phyloP scores from a whole-genome alignment of 2,797 vertebrate genomes.

The Semaprochilodus insignis region DNA sequence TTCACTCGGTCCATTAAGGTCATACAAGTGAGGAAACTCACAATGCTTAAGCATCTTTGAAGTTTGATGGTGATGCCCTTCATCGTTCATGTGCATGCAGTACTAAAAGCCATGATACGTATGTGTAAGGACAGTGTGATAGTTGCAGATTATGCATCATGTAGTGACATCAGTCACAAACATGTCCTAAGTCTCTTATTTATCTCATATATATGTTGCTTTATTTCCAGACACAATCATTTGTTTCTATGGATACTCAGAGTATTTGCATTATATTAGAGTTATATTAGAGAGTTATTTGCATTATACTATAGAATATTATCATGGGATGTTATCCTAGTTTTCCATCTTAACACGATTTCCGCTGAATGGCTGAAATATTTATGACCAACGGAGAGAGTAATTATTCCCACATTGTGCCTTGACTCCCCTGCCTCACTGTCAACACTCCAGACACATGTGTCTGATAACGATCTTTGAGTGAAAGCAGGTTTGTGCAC shows the following conservation, averaged over 20 bases:
- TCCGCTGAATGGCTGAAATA: constrained; percentile 30
- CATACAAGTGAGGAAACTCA: background rate
- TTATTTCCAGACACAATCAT: background rate
- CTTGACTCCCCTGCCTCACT: constrained; percentile 31
- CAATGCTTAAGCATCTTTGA: background rate
- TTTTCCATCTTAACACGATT: constrained; percentile 16
- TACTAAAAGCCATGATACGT: background rate
- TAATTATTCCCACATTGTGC: constrained; percentile 11
- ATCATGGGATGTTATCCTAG: background rate
- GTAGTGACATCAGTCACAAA: background rate
- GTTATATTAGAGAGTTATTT: background rate
- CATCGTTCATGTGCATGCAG: background rate
- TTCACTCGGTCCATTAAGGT: background rate
- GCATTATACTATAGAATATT: background rate
- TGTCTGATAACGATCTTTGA: constrained; percentile 55
- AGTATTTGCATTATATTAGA: background rate
- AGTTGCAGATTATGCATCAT: background rate
- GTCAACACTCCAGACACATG: constrained; percentile 48
- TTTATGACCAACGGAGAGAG: background rate
- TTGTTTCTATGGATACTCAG: background rate
- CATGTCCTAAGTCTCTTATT: background rate
- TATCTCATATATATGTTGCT: background rate
- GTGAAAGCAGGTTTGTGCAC: constrained; percentile 47
- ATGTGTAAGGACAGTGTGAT: background rate
- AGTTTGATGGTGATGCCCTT: background rate